Evolutionary conservation across 2,797 vertebrate genomes (phyloP).

Genomic region (Pseudomugil tenellus): DNA sequence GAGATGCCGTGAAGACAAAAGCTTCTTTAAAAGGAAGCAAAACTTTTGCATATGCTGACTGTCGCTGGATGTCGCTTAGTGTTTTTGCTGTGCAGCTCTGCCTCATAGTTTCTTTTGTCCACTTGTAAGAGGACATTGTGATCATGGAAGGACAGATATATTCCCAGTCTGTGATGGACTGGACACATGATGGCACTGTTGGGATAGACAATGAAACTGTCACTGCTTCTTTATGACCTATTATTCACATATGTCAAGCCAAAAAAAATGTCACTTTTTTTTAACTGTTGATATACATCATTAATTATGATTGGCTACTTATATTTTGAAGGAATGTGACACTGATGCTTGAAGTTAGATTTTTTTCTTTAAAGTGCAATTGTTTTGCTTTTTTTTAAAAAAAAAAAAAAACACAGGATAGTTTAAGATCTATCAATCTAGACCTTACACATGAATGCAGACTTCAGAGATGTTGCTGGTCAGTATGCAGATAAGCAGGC

Average conservation of each 20-base stretch:
- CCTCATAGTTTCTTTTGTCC: conserved; percentile 3
- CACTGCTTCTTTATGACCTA: conserved; percentile 60
- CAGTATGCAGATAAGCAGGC: conserved; percentile 48
- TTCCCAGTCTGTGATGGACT: conserved; percentile 6
- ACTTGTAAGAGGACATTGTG: conserved; percentile 8
- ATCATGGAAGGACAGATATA: neutral
- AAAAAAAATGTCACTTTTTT: conserved; percentile 38
- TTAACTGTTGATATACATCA: neutral
- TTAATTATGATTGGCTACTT: conserved; percentile 28
- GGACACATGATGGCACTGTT: conserved; percentile 83
- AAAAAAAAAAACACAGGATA: neutral
- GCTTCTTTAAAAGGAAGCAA: neutral
- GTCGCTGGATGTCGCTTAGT: neutral
- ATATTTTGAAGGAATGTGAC: conserved; percentile 10
- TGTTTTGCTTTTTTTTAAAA: neutral
- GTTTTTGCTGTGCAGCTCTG: neutral
- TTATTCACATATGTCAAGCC: conserved; percentile 44
- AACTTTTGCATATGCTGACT: neutral
- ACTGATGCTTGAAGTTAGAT: conserved; percentile 10
- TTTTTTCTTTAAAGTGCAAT: neutral
- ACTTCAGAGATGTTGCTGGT: conserved; percentile 47
- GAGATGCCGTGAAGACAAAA: conserved; percentile 4
- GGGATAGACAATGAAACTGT: conserved; percentile 47
- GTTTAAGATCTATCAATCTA: conserved; percentile 20
- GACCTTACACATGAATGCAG: conserved; percentile 13